Evolutionary conservation across 2,113 vertebrate species (phyloP).

Genomic region (Eptesicus fuscus): DNA sequence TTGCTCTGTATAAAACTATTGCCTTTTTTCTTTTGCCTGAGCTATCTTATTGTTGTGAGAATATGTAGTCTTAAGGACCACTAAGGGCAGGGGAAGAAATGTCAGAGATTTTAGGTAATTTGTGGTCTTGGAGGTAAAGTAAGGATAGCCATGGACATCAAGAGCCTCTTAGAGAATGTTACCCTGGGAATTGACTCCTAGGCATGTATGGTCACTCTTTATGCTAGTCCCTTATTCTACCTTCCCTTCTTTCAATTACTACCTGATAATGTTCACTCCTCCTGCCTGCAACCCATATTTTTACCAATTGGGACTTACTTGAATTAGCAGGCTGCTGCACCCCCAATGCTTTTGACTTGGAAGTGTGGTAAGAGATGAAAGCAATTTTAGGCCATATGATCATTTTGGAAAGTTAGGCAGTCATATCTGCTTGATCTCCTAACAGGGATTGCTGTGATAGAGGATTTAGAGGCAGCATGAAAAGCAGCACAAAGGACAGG

Average conservation of each 20-base stretch:
- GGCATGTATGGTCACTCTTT: neutral
- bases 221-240: neutral
- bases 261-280: neutral
- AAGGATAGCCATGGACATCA: slow-evolving; percentile 34
- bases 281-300: neutral
- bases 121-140: slow-evolving; percentile 25
- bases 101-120: slow-evolving; percentile 2
- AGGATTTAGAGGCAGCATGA: neutral
- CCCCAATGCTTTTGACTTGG: neutral
- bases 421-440: neutral
- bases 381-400: neutral
- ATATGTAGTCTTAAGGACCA: neutral
- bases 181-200: neutral
- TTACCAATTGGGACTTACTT: neutral
- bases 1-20: slow-evolving; percentile 27
- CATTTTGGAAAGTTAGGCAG: neutral
- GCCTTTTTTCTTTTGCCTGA: neutral
- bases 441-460: neutral
- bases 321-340: neutral
- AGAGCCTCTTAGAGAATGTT: neutral
- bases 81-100: neutral
- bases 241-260: neutral
- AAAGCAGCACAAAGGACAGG: neutral
- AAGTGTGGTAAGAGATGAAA: neutral
- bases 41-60: neutral